A percentile compares a stretch with the other conserved stretches of the same genome.
These are phyloP conservation scores for Aethes cnicana DNA, from an alignment of 2,888 invertebrate genomes.

Conservation along the genomic window DNA sequence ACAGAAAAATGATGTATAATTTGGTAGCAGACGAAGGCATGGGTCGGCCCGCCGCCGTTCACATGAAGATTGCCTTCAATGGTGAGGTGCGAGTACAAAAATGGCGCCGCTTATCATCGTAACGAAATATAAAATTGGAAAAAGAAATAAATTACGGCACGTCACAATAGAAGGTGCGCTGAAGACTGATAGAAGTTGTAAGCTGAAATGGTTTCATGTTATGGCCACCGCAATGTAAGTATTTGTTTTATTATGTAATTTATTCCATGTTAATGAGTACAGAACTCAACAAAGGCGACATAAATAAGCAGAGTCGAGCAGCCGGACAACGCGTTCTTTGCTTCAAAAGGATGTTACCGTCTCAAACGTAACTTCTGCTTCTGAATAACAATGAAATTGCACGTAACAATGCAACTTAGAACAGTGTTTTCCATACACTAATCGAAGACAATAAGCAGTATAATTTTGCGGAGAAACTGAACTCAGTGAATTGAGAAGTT, in stretches of 20 bases:
- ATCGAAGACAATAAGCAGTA: conserved; percentile 28
- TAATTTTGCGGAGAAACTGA: conserved; percentile 28
- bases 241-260: conserved; percentile 21
- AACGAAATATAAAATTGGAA: conserved; percentile 43
- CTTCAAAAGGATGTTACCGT: conserved; percentile 17
- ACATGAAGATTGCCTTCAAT: conserved; percentile 44
- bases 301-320: conserved; percentile 15
- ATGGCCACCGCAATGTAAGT: conserved; percentile 10
- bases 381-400: conserved; percentile 30
- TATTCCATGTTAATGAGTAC: conserved; percentile 8
- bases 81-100: conserved; percentile 33
- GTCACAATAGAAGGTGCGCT: conserved; percentile 35
- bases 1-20: conserved; percentile 60
- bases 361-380: conserved; percentile 26
- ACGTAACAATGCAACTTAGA: conserved; percentile 28
- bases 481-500: conserved; percentile 29
- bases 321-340: conserved; percentile 11
- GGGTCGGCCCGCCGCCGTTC: conserved; percentile 24
- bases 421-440: conserved; percentile 28
- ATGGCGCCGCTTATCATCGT: conserved; percentile 34
- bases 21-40: conserved; percentile 38
- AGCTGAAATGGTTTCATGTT: conserved; percentile 20
- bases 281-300: conserved; percentile 9
- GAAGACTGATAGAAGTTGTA: conserved; percentile 39
- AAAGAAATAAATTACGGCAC: conserved; percentile 46